Evolutionary conservation across 2,888 invertebrate species (phyloP).

Genomic region (Boloria selene): DNA sequence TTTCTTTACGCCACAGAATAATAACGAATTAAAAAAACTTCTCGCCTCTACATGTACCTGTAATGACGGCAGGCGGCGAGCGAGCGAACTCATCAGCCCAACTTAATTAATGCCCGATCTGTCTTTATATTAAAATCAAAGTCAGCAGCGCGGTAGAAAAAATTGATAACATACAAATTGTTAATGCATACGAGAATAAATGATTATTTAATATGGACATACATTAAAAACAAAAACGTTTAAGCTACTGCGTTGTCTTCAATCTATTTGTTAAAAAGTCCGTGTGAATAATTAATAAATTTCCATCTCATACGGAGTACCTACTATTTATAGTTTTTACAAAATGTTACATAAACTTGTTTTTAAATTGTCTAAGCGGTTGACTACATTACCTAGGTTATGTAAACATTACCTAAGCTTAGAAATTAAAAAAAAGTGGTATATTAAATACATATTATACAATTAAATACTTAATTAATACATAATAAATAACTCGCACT

Average conservation of each 20-base stretch:
- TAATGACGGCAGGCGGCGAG: conserved; percentile 72
- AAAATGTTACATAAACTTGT: too few relatives aligned
- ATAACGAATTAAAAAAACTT: conserved; percentile 81
- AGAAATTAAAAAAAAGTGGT: background rate
- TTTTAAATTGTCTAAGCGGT: too few relatives aligned
- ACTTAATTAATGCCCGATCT: conserved; percentile 81
- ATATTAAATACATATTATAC: too few relatives aligned
- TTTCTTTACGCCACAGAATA: conserved; percentile 83
- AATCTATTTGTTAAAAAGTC: conserved; percentile 4
- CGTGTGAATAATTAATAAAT: conserved; percentile 2
- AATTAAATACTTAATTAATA: too few relatives aligned
- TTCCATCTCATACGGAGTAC: background rate
- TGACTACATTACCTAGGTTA: too few relatives aligned
- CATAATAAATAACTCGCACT: background rate
- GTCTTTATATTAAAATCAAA: conserved; percentile 80
- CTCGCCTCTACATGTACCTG: conserved; percentile 70
- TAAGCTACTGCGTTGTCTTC: conserved; percentile 17
- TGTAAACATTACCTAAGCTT: too few relatives aligned
- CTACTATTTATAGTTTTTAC: background rate
- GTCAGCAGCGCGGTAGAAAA: conserved; percentile 38
- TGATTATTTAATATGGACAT: conserved; percentile 28
- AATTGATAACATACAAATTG: conserved; percentile 39
- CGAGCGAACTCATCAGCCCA: conserved; percentile 73
- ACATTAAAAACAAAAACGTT: conserved; percentile 19
- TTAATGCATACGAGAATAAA: conserved; percentile 29